phyloP scores from a whole-genome alignment of 2,797 vertebrate genomes.

The Coranthus polyacanthus region DNA sequence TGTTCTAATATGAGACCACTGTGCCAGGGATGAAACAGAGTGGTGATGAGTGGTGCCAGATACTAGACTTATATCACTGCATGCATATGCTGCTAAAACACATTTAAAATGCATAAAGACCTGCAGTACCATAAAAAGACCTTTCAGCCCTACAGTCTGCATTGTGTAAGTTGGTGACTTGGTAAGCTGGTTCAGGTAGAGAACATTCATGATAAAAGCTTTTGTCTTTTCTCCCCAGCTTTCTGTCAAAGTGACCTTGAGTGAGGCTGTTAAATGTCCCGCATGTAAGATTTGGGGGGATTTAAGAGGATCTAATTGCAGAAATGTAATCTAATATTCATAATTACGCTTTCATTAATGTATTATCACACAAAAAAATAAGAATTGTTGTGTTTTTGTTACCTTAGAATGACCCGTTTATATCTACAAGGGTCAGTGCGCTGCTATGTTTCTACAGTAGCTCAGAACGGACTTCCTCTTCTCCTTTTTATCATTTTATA shows the following conservation, averaged over 20 bases:
- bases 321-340: no score
- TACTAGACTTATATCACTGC: conserved; percentile 9
- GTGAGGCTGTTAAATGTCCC: background rate
- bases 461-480: no score
- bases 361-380: no score
- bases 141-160: background rate
- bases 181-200: background rate
- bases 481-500: no score
- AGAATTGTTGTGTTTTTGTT: no score
- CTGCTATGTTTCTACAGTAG: no score
- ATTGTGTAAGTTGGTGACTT: background rate
- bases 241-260: conserved; percentile 25
- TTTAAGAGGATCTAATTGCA: no score
- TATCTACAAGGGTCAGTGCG: no score
- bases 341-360: no score
- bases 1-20: background rate
- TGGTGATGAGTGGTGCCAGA: conserved; percentile 3
- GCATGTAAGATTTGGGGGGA: background rate
- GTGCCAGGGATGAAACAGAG: conserved; percentile 16
- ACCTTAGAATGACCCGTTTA: no score
- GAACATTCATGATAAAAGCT: conserved; percentile 10
- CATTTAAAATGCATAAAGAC: conserved; percentile 15
- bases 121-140: conserved; percentile 1
- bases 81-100: conserved; percentile 4
- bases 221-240: conserved; percentile 6